Percentiles rank a stretch among this genome's conserved stretches.
phyloP scores from a whole-genome alignment of 2,113 vertebrate species.

The Drymodes brunneopygia region DNA sequence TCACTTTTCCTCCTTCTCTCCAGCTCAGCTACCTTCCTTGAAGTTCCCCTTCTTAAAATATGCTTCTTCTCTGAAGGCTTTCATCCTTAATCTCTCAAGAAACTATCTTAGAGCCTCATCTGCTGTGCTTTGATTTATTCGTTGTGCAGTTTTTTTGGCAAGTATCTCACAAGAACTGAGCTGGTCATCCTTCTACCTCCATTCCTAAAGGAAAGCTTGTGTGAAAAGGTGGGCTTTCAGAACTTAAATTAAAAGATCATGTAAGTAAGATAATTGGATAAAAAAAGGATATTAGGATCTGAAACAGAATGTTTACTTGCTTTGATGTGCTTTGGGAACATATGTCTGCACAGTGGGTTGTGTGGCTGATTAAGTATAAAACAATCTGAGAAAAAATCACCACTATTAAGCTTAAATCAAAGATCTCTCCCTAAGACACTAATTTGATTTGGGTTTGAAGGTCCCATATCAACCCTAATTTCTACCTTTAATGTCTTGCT shows the following conservation, averaged over 20 bases:
- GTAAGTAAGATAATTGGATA: slow-evolving; percentile 69
- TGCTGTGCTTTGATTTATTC: slow-evolving; percentile 45
- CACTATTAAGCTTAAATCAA: slow-evolving; percentile 66
- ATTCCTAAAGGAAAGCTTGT: slow-evolving; percentile 8
- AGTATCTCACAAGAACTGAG: slow-evolving; percentile 26
- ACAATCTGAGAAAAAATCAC: slow-evolving; percentile 51
- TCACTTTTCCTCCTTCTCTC: not conserved
- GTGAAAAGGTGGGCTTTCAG: slow-evolving; percentile 58
- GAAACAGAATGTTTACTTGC: slow-evolving; percentile 69
- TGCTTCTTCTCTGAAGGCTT: slow-evolving; percentile 28
- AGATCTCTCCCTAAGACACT: slow-evolving; percentile 53
- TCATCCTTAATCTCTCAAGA: slow-evolving; percentile 57
- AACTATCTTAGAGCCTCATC: slow-evolving; percentile 35
- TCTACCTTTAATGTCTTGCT: slow-evolving; percentile 45
- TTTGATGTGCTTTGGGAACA: slow-evolving; percentile 67
- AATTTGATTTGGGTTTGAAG: slow-evolving; percentile 62
- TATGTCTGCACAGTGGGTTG: slow-evolving; percentile 56
- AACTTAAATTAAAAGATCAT: slow-evolving; percentile 64
- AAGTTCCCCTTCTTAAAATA: slow-evolving; percentile 44
- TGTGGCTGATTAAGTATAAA: slow-evolving; percentile 59
- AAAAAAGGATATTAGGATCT: slow-evolving; percentile 61
- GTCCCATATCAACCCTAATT: slow-evolving; percentile 5
- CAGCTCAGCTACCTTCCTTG: slow-evolving; percentile 29
- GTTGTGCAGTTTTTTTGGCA: not conserved
- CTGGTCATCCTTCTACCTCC: slow-evolving; percentile 2